Base-by-base conservation (phyloP, 2,888 invertebrate species). In the Encarsia formosa region DNA sequence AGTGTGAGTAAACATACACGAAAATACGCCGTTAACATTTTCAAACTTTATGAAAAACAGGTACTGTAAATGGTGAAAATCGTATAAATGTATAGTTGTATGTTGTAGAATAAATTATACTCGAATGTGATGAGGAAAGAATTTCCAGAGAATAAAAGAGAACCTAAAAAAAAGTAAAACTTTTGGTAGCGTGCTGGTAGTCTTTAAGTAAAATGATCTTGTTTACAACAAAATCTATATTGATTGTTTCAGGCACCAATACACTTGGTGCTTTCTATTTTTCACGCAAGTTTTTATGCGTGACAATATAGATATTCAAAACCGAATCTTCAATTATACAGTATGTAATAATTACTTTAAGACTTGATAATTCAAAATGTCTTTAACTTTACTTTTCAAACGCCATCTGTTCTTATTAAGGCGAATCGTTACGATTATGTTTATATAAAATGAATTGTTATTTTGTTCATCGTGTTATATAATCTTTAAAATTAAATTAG, bases 1-100 rank as follows among this genome's bases (percentile, higher is more conserved):
- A 34, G 42, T 35, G 44, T 44, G 41, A 6, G 41, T 43, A 31
- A 48, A 20, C 8, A 32, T 13, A 48, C 22, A 39, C 37, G 44
- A 26, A 50, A 45, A 51, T 62, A 63, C 61, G 63, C 65, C 67
- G 69, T 70, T 70, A 66, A 67, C 63, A 67, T 69, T 70, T 70
- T 61, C 63, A 69, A 70, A 70, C 69, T 70, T 69, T 70, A 70
- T 56, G 49, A 46, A 53, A 52, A 47, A 43, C 56, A n/a, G 39
- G 43, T 46, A 51, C 37, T 24, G 49, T 43, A 31, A 45, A 26
- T 51, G 54, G 15, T 24, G 41, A 31, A 52, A 40, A n/a, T n/a
- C 52, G 52, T 44, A 29, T 50, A 50, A 52, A 18, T 49, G 46
- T 52, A 46, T 43, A 50, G 42, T 41, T 39, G 45, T 48, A 50